Evolutionary conservation across 2,113 vertebrate species (phyloP).

Genomic region (Neogobius melanostomus): DNA sequence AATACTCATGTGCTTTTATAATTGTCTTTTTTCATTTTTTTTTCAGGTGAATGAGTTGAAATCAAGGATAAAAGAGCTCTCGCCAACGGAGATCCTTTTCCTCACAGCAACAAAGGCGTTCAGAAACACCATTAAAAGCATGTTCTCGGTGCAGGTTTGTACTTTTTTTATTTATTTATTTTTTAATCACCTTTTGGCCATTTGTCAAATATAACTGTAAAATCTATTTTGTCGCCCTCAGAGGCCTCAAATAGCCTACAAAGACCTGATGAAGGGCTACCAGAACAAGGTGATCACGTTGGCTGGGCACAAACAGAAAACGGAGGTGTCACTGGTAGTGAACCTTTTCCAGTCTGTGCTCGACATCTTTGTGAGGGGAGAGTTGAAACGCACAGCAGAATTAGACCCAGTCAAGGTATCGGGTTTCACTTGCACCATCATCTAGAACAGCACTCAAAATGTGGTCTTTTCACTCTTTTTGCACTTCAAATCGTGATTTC

Average conservation of each 20-base stretch:
- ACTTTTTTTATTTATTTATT: too few relatives aligned
- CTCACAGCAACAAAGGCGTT: conserved; percentile 88
- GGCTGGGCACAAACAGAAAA: conserved; percentile 77
- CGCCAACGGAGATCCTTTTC: conserved; percentile 86
- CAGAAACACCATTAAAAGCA: conserved; percentile 89
- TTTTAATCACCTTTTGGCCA: too few relatives aligned
- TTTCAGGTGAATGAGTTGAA: conserved; percentile 87
- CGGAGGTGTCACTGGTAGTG: conserved; percentile 87
- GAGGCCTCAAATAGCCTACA: conserved; percentile 90
- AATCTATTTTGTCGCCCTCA: conserved; percentile 46
- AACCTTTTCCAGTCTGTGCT: conserved; percentile 95
- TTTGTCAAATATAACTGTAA: too few relatives aligned
- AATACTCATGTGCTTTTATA: too few relatives aligned
- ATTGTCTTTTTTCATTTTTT: background rate
- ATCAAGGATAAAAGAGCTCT: conserved; percentile 78
- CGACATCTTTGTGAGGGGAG: conserved; percentile 87
- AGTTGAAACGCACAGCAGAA: conserved; percentile 82
- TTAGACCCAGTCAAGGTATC: conserved; percentile 81
- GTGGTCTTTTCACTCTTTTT: too few relatives aligned
- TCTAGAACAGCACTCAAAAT: too few relatives aligned
- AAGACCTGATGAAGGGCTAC: conserved; percentile 89
- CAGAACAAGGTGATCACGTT: conserved; percentile 83
- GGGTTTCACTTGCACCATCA: too few relatives aligned
- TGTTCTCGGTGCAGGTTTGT: conserved; percentile 91
- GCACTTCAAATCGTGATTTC: too few relatives aligned